These are phyloP conservation scores for Cephus spinipes DNA, from an alignment of 2,888 invertebrate species.

Conservation along the genomic window DNA sequence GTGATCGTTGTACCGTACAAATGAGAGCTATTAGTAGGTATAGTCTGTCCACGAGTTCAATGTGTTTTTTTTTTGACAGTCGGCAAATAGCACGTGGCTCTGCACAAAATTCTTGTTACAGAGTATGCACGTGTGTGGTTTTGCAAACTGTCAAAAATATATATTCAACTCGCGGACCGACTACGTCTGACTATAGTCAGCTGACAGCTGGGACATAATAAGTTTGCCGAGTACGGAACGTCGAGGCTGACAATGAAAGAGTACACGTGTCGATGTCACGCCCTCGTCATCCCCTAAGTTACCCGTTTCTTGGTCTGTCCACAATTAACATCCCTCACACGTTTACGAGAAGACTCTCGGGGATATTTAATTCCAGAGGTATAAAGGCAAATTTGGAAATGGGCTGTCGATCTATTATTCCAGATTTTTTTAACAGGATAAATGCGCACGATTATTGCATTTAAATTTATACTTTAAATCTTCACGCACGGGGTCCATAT, in stretches of 20 bases:
- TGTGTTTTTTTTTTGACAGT: background rate
- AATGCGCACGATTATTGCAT: background rate
- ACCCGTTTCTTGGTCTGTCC: background rate
- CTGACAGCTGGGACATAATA: background rate
- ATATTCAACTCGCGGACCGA: background rate
- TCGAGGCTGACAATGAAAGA: background rate
- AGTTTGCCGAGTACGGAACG: background rate
- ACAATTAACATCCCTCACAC: background rate
- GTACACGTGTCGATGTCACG: constrained; percentile 4
- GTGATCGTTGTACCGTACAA: background rate
- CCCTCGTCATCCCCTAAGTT: background rate
- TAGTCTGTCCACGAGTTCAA: background rate
- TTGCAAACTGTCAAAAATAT: background rate
- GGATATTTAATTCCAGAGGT: background rate
- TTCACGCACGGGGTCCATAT: background rate
- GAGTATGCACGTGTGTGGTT: background rate
- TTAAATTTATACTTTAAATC: background rate
- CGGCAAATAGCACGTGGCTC: background rate
- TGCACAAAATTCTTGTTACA: background rate
- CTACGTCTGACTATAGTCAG: background rate
- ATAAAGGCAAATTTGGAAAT: background rate
- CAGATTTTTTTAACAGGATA: background rate
- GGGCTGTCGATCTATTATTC: background rate
- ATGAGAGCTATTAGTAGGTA: background rate
- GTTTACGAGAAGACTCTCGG: background rate